Evolutionary conservation across 2,797 vertebrate genomes (phyloP).

Genomic region (Mormyrops boulengeri): DNA sequence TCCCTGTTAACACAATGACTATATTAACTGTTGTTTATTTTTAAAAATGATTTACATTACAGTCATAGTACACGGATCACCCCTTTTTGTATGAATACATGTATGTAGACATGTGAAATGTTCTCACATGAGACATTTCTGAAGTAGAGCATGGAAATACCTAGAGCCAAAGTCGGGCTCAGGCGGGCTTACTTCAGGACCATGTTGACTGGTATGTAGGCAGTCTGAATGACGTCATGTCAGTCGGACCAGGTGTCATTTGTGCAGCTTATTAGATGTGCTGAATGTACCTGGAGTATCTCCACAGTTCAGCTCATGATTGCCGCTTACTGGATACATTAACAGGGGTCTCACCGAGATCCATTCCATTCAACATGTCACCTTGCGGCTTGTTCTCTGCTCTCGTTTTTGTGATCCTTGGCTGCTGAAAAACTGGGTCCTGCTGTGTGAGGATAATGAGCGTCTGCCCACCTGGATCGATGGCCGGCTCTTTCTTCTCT

Average conservation of each 20-base stretch:
- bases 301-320: not conserved
- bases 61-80: not conserved
- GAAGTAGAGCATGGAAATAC: not conserved
- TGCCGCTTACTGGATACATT: not conserved
- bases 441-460: not conserved
- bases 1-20: not conserved
- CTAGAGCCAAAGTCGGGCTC: not conserved
- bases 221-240: not conserved
- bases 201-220: not conserved
- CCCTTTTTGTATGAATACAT: not conserved
- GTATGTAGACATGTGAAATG: not conserved
- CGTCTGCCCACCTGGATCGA: not conserved
- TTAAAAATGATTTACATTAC: not conserved
- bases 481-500: not conserved
- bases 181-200: not conserved
- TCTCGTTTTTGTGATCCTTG: not conserved
- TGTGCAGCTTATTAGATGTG: not conserved
- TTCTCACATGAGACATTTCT: not conserved
- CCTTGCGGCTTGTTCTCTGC: not conserved
- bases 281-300: not conserved
- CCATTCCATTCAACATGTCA: not conserved
- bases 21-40: not conserved
- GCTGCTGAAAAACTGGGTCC: not conserved
- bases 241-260: not conserved
- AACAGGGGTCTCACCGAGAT: not conserved